These are phyloP conservation scores for Eulemur mongoz DNA, from an alignment of 2,797 vertebrate genomes.

Conservation along the genomic window DNA sequence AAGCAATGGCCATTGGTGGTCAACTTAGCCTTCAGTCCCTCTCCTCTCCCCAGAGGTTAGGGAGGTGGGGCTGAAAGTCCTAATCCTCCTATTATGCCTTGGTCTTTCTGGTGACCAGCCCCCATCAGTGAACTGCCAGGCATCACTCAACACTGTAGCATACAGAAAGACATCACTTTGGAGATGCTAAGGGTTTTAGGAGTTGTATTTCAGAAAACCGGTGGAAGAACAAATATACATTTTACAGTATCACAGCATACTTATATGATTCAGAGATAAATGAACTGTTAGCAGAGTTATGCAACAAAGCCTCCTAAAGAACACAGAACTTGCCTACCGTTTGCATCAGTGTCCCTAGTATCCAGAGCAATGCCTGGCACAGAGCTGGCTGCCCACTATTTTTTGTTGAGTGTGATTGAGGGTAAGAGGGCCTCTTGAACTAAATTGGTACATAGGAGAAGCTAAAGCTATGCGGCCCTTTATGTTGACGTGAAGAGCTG, in stretches of 20 bases:
- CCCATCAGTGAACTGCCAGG: not conserved
- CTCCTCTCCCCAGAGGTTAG: not conserved
- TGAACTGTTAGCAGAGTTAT: not conserved
- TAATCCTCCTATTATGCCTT: not conserved
- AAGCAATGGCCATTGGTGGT: too few relatives aligned
- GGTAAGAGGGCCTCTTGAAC: not conserved
- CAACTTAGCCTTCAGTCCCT: not conserved
- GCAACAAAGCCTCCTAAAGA: not conserved
- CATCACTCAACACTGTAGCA: not conserved
- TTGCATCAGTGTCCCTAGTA: not conserved
- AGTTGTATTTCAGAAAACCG: not conserved
- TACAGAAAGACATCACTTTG: not conserved
- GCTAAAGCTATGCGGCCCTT: not conserved
- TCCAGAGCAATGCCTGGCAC: not conserved
- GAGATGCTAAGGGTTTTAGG: not conserved
- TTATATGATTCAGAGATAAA: not conserved
- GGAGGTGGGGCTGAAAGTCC: not conserved
- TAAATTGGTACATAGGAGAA: not conserved
- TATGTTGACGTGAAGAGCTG: not conserved
- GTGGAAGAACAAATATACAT: not conserved
- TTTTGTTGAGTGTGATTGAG: not conserved
- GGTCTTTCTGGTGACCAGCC: not conserved
- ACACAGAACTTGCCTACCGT: not conserved
- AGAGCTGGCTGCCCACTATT: not conserved
- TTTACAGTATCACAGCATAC: not conserved